phyloP scores from a whole-genome alignment of 1,140 invertebrate genomes.

The Pristionchus pacificus region DNA sequence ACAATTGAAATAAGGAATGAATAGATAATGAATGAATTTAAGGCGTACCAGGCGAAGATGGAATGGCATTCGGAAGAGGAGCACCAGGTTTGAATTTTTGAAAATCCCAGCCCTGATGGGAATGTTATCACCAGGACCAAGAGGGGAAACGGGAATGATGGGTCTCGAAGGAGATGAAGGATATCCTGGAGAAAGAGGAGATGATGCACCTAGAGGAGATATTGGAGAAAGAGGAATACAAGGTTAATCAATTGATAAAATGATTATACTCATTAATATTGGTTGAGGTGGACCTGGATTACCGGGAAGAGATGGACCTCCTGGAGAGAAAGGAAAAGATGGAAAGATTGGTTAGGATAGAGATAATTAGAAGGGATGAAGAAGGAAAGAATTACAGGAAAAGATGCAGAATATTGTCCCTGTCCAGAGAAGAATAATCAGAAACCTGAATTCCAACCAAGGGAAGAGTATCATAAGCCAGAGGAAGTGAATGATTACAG shows the following conservation, averaged over 20 bases:
- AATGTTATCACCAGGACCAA: not conserved
- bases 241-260: not conserved
- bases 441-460: too few species aligned
- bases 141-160: not conserved
- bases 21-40: not conserved
- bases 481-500: too few species aligned
- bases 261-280: not conserved
- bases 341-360: not conserved
- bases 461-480: too few species aligned
- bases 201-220: not conserved
- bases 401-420: not conserved
- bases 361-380: not conserved
- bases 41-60: not conserved
- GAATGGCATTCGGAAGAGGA: not conserved
- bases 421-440: not conserved
- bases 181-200: not conserved
- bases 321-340: too few species aligned
- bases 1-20: too few species aligned
- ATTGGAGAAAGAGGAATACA: not conserved
- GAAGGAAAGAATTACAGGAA: not conserved
- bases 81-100: not conserved
- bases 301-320: not conserved
- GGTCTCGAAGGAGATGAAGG: not conserved
- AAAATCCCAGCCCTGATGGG: not conserved
- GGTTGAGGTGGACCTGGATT: not conserved